A percentile compares a stretch with the other conserved stretches of the same genome.
Evolutionary conservation across 2,113 vertebrate species (phyloP).

Genomic region (Mobula hypostoma): DNA sequence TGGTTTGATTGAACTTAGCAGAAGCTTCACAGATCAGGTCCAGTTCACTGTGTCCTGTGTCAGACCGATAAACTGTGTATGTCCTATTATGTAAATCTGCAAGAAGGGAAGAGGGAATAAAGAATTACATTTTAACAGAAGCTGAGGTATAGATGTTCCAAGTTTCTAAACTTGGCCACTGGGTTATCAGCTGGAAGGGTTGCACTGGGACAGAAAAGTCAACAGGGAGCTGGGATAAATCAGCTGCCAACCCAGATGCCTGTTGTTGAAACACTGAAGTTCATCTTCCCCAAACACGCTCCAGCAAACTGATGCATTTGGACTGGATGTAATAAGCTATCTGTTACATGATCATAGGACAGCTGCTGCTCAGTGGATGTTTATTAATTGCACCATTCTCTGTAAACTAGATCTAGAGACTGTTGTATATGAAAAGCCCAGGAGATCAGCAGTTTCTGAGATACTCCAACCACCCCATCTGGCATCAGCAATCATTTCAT

Average conservation of each 20-base stretch:
- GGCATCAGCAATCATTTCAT: too few species aligned
- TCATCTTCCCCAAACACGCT: background rate
- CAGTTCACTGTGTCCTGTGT: conserved; percentile 17
- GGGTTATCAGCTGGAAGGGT: background rate
- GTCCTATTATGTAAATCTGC: background rate
- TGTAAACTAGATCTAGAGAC: too few species aligned
- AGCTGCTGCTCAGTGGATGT: too few species aligned
- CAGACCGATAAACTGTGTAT: background rate
- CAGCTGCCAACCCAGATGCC: background rate
- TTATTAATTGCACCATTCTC: too few species aligned
- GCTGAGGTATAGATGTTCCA: too few species aligned
- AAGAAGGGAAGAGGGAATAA: background rate
- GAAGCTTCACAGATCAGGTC: background rate
- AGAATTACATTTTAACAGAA: background rate
- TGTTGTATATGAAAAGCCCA: too few species aligned
- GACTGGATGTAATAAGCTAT: too few species aligned
- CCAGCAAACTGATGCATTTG: background rate
- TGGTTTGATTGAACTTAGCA: background rate
- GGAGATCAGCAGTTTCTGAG: too few species aligned
- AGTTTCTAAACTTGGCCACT: background rate
- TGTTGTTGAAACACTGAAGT: background rate
- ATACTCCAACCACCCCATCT: too few species aligned
- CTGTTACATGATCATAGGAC: too few species aligned
- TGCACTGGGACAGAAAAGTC: background rate
- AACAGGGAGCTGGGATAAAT: background rate